Base-by-base conservation (phyloP, 2,797 vertebrate species). In the Pseudopleuronectes americanus region DNA sequence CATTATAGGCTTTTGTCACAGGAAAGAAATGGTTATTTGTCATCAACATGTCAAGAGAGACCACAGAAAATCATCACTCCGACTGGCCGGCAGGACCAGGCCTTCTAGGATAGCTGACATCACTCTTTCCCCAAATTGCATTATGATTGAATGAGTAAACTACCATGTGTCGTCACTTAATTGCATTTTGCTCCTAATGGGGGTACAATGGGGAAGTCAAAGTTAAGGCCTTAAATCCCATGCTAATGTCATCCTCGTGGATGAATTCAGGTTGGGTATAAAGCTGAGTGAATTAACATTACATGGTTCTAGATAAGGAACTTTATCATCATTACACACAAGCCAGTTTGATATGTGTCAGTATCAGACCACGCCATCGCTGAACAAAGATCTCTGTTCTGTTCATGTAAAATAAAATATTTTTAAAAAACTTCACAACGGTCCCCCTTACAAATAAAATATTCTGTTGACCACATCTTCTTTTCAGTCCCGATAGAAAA, bases 1-100 rank as follows among this genome's bases (percentile, higher is more conserved):
- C 91, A 93, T 93, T 94, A 92, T 89, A 92, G 87, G 88, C 79
- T 91, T 91, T 92, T 93, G 90, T 90, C 91, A 83, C 66, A 81
- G 87, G 84, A 87, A 92, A 92, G 77, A 89, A 93, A 92, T 85
- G 74, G 84, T 87, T 87, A 92, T 93, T 94, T 94, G 90, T 92
- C 91, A 93, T 85, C 81, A 80, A 71, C 78, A 83, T 90, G 91
- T 93, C 89, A 89, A 84, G 83, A 60, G 54, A 74, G 76, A 76
- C 81, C 76, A 83, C 82, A 77, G 68, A 51, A 84, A 83, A 74
- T 84, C 85, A 86, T 86, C 84, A 79, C 82, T 76, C 43, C 36
- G 57, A 81, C 80, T 51, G 74, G 70, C 71, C 77, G 68, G 54
- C 4, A n/a, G 41, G 57, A 76, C 53, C 31, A 26, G 68, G 64